Evolutionary conservation across 2,888 invertebrate genomes (phyloP).

Genomic region (Prostheceraeus crozeri): DNA sequence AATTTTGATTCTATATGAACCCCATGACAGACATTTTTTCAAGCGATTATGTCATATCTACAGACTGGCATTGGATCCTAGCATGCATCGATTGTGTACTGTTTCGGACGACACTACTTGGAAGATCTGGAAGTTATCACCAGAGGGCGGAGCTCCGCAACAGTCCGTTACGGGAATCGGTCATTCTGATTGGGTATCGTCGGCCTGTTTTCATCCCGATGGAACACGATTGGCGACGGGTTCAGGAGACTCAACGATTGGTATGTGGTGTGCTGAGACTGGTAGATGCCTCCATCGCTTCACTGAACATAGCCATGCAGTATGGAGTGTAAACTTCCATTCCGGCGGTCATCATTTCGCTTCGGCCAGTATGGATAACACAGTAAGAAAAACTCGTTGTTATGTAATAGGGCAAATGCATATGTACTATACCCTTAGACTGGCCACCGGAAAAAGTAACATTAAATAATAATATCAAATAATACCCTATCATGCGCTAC

Average conservation of each 20-base stretch:
- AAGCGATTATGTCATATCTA: no score
- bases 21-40: no score
- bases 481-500: no score
- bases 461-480: no score
- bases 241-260: conserved; percentile 53
- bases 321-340: conserved; percentile 57
- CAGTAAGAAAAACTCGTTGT: no score
- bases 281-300: conserved; percentile 56
- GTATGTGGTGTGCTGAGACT: conserved; percentile 55
- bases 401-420: no score
- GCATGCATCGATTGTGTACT: conserved; percentile 55
- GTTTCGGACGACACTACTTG: conserved; percentile 56
- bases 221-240: conserved; percentile 43
- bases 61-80: conserved; percentile 54
- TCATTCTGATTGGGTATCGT: conserved; percentile 57
- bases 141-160: no score
- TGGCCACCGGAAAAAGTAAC: conserved; percentile 52
- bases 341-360: conserved; percentile 56
- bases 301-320: conserved; percentile 55
- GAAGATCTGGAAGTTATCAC: conserved; percentile 59
- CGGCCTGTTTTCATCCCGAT: conserved; percentile 56
- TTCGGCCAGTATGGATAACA: conserved; percentile 56
- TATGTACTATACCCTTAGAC: no score
- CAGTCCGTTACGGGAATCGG: conserved; percentile 56
- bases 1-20: no score